Evolutionary conservation across 2,113 vertebrate genomes (phyloP).

Genomic region (Quiscalus mexicanus): DNA sequence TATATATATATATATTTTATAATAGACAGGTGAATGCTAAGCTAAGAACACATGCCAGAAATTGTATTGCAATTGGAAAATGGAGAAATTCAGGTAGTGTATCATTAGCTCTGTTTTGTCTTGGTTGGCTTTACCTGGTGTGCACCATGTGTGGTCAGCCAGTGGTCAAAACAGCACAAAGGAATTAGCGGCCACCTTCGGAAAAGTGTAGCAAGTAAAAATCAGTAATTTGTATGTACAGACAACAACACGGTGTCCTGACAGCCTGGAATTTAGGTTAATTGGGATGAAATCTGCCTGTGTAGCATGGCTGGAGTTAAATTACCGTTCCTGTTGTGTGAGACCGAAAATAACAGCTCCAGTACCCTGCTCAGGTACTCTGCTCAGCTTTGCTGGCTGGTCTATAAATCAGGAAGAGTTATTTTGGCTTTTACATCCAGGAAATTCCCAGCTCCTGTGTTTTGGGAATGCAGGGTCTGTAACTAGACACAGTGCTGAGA

Average conservation of each 20-base stretch:
- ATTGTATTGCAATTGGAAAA: background rate
- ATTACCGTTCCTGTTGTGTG: background rate
- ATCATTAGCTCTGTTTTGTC: background rate
- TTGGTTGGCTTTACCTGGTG: background rate
- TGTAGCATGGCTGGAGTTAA: background rate
- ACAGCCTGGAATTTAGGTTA: background rate
- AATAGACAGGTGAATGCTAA: background rate
- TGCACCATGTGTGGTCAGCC: background rate
- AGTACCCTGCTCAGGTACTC: background rate
- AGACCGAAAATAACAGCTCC: background rate
- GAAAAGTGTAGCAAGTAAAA: background rate
- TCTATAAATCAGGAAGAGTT: background rate
- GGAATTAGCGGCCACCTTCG: background rate
- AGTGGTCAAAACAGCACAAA: background rate
- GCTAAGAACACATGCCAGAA: background rate
- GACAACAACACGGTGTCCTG: background rate
- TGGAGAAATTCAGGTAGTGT: background rate
- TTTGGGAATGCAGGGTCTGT: background rate
- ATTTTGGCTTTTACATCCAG: background rate
- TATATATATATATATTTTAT: no score
- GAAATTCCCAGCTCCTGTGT: background rate
- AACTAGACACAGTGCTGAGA: background rate
- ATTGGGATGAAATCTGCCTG: background rate
- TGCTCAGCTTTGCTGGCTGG: background rate
- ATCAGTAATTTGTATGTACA: fast-evolving